Conservation (phyloP, 2,797 vertebrate genomes). For the Trichosurus vulpecula region DNA sequence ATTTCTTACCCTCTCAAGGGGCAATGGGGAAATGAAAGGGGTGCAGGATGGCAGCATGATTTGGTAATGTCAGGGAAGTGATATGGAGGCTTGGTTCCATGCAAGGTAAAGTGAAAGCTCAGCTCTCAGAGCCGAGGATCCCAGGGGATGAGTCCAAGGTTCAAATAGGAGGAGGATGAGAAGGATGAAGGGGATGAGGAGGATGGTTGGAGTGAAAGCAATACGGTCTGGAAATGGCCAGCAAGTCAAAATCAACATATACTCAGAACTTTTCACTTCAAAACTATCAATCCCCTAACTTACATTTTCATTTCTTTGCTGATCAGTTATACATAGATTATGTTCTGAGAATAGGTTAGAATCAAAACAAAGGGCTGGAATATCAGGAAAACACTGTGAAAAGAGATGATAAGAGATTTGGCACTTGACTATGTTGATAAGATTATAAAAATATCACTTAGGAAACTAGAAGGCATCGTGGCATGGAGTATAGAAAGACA, state of each 20-base stretch:
- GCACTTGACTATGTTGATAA: neutral
- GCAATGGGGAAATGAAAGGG: neutral
- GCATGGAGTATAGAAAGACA: neutral
- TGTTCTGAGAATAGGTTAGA: neutral
- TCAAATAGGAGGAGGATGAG: neutral
- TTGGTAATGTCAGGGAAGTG: neutral
- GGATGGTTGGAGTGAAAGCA: neutral
- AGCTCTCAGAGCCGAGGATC: neutral
- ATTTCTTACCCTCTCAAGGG: neutral
- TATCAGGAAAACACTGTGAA: neutral
- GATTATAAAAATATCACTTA: neutral
- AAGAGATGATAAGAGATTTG: neutral
- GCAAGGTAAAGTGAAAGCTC: neutral
- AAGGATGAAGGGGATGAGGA: neutral
- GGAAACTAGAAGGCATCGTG: neutral
- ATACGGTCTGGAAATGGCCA: neutral
- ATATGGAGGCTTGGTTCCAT: neutral
- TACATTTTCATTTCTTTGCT: neutral
- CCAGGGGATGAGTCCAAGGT: neutral
- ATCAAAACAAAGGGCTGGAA: neutral
- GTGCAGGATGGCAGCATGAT: neutral
- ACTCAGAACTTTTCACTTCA: neutral
- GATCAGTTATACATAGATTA: neutral
- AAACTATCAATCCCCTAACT: neutral
- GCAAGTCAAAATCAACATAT: neutral